Percentiles rank a stretch among this genome's conserved stretches.
These are phyloP conservation scores for Prionchulus punctatus DNA, from an alignment of 2,888 invertebrate species.

Conservation along the genomic window DNA sequence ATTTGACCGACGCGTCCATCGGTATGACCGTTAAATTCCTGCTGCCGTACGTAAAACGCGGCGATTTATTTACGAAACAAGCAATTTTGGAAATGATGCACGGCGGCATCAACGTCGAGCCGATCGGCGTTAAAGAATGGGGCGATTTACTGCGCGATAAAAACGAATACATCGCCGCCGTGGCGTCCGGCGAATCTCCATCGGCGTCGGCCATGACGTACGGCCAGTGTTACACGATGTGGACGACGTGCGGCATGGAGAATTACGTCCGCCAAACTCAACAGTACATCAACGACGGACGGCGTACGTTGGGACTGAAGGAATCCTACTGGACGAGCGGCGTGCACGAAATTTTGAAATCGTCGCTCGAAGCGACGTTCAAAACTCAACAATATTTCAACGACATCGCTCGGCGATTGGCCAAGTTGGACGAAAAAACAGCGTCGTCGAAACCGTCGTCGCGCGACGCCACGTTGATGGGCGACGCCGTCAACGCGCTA, in stretches of 20 bases:
- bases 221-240: neutral
- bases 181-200: neutral
- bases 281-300: slow-evolving; percentile 12
- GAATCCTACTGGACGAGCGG: slow-evolving; percentile 8
- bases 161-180: too few species aligned
- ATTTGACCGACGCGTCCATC: neutral
- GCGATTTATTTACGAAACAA: slow-evolving; percentile 12
- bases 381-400: neutral
- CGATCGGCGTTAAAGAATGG: slow-evolving; percentile 12
- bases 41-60: slow-evolving; percentile 9
- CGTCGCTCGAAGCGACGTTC: neutral
- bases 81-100: slow-evolving; percentile 8
- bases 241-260: slow-evolving; percentile 6
- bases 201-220: too few species aligned
- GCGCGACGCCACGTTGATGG: neutral
- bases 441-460: neutral
- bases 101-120: slow-evolving; percentile 11
- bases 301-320: slow-evolving; percentile 4
- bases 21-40: slow-evolving; percentile 12
- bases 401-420: neutral
- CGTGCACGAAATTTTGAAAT: slow-evolving; percentile 12
- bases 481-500: neutral
- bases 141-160: slow-evolving; percentile 7
- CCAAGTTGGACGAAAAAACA: neutral
- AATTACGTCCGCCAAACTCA: slow-evolving; percentile 9